Evolutionary conservation across 2,113 vertebrate genomes (phyloP).

Genomic region (Catharus fuscescens): DNA sequence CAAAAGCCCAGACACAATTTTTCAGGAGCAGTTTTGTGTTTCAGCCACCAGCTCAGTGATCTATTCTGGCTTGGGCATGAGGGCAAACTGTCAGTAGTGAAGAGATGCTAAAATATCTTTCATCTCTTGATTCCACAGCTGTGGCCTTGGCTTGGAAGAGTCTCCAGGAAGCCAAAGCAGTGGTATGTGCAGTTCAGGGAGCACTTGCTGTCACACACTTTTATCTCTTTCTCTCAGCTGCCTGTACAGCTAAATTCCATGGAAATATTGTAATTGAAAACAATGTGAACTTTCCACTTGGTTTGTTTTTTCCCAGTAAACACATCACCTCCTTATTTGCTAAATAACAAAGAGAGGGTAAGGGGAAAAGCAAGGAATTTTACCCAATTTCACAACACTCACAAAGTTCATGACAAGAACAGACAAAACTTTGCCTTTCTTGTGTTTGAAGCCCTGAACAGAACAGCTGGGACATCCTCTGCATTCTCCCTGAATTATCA

Average conservation of each 20-base stretch:
- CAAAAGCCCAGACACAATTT: not conserved
- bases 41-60: not conserved
- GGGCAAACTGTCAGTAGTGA: not conserved
- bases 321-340: not conserved
- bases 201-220: not conserved
- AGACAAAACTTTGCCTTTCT: not conserved
- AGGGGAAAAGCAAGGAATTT: not conserved
- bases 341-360: not conserved
- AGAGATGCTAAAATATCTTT: not conserved
- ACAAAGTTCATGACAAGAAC: not conserved
- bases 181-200: not conserved
- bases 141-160: not conserved
- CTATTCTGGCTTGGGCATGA: fast-evolving
- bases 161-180: not conserved
- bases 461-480: not conserved
- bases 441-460: not conserved
- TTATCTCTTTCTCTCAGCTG: not conserved
- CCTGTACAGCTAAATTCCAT: not conserved
- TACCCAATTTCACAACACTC: not conserved
- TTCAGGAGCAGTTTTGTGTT: not conserved
- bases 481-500: not conserved
- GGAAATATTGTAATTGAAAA: not conserved
- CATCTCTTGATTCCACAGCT: not conserved
- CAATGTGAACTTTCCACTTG: not conserved
- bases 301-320: not conserved